Percentiles rank a stretch among this genome's conserved stretches.
Evolutionary conservation across 2,888 invertebrate genomes (phyloP).

Genomic region (Unio pictorum): DNA sequence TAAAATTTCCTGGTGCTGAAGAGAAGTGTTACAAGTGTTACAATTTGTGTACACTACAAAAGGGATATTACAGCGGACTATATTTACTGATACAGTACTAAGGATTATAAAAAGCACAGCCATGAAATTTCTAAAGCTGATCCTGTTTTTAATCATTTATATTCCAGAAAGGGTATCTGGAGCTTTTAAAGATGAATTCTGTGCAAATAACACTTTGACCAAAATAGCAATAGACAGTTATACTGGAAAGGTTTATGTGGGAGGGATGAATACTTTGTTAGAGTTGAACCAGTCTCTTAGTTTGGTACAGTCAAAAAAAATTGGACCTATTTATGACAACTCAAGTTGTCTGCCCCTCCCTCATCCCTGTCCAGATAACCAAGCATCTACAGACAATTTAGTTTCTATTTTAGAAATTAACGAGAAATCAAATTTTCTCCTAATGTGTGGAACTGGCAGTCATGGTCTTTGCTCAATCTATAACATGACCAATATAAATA

Average conservation of each 20-base stretch:
- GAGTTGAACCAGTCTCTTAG: conserved; percentile 32
- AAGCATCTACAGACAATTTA: conserved; percentile 25
- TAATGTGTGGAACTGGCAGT: conserved; percentile 45
- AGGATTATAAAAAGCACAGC: not conserved
- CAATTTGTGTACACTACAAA: no score
- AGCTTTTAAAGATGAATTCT: not conserved
- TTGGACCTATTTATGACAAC: conserved; percentile 17
- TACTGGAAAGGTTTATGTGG: conserved; percentile 32
- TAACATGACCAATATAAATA: conserved; percentile 20
- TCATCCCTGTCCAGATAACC: no score
- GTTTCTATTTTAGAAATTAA: conserved; percentile 39
- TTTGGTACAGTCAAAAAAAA: not conserved
- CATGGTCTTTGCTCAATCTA: conserved; percentile 45
- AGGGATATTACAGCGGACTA: no score
- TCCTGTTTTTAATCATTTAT: not conserved
- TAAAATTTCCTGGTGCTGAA: no score
- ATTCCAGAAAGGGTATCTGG: not conserved
- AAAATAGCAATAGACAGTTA: conserved; percentile 11
- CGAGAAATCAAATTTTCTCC: conserved; percentile 20
- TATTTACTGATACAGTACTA: no score
- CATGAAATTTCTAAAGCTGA: not conserved
- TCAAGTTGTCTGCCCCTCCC: not conserved
- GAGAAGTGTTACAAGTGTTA: no score
- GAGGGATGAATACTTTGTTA: conserved; percentile 39
- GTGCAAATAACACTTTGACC: not conserved